Percentiles rank a stretch among this genome's conserved stretches.
Evolutionary conservation across 2,888 invertebrate species (phyloP).

Genomic region (Pecten maximus): DNA sequence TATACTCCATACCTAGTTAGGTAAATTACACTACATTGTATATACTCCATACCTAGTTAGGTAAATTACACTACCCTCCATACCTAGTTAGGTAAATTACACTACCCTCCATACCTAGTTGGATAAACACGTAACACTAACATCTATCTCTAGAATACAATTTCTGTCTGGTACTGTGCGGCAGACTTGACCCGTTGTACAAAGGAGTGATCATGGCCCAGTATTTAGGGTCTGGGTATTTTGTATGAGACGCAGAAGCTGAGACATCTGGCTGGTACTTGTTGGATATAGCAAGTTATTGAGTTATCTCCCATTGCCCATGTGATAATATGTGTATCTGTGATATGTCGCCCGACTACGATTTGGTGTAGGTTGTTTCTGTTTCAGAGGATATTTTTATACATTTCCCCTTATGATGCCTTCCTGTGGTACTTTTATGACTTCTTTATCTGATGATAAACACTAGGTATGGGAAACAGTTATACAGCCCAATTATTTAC

Average conservation of each 20-base stretch:
- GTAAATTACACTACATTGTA: too few species aligned
- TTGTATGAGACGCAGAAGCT: background rate
- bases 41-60: too few species aligned
- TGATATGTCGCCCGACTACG: background rate
- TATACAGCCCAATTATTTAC: background rate
- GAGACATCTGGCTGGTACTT: background rate
- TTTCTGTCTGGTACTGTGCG: background rate
- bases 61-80: background rate
- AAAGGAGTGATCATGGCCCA: background rate
- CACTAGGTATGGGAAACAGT: background rate
- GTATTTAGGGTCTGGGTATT: background rate
- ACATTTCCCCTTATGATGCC: background rate
- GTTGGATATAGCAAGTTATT: background rate
- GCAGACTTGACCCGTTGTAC: background rate
- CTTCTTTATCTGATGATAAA: background rate
- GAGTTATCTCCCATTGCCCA: conserved; percentile 28
- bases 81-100: background rate
- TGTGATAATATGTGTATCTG: conserved; percentile 19
- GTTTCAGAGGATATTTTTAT: conserved; percentile 6
- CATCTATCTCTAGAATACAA: background rate
- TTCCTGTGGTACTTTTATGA: background rate
- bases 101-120: background rate
- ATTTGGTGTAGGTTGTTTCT: conserved; percentile 15
- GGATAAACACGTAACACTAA: background rate
- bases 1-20: too few species aligned